These are phyloP conservation scores for Ammospiza nelsoni DNA, from an alignment of 2,113 vertebrate genomes.

Conservation along the genomic window DNA sequence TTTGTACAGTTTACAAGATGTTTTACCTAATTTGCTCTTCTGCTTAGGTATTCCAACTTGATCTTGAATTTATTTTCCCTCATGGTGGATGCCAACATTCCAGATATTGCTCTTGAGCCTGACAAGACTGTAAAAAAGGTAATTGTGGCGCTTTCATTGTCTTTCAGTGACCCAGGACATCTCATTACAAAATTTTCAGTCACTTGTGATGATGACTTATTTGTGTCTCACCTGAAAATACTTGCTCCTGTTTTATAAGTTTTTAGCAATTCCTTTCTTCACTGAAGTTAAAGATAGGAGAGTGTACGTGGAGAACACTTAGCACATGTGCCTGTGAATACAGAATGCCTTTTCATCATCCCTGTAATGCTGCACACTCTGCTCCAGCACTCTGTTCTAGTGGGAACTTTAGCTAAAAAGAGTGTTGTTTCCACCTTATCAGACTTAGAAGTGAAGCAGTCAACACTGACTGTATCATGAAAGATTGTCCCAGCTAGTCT, in stretches of 20 bases:
- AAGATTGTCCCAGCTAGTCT: background rate
- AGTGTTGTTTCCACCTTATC: background rate
- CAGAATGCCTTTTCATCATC: background rate
- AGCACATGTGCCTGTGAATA: background rate
- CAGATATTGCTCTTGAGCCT: conserved; percentile 97
- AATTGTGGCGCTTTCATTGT: background rate
- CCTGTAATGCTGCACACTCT: background rate
- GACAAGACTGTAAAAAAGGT: conserved; percentile 99
- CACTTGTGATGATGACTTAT: background rate
- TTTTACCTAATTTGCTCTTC: background rate
- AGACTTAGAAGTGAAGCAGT: background rate
- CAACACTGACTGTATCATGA: background rate
- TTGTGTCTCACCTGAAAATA: background rate
- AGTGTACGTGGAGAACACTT: background rate
- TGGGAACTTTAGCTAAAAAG: background rate
- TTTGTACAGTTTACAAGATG: background rate
- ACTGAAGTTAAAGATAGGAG: background rate
- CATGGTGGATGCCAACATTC: conserved; percentile 99
- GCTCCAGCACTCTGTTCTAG: background rate
- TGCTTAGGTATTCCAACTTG: conserved; percentile 93
- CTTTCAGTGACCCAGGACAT: background rate
- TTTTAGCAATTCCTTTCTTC: background rate
- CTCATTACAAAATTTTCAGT: background rate
- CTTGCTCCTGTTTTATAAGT: background rate
- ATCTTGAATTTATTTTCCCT: conserved; percentile 98